Base-by-base conservation (phyloP, 2,888 invertebrate species). In the Drosophila pegasa region DNA sequence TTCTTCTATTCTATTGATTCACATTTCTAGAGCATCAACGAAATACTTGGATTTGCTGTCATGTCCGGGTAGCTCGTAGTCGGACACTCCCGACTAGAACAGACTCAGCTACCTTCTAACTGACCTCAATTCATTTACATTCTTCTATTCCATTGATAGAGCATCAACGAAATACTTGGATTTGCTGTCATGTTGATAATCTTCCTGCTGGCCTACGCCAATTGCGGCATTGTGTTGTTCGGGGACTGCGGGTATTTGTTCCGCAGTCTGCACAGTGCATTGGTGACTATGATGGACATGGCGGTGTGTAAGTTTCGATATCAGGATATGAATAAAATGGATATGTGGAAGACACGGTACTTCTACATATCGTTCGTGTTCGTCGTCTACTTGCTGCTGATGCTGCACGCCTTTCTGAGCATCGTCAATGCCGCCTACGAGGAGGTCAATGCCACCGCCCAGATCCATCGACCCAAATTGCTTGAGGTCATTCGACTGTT, bases 1-100 rank as follows among this genome's bases (percentile, higher is more conserved):
- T n/a, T n/a, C n/a, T n/a, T n/a, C n/a, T n/a, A n/a, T n/a, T n/a
- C n/a, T n/a, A n/a, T n/a, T n/a, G n/a, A n/a, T n/a, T n/a, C n/a
- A n/a, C n/a, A n/a, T n/a, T n/a, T n/a, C n/a, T 8, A 84, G 84
- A 68, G 73, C 31, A 38, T 47, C n/a, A 58, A 51, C 37, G 86
- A 82, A 35, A 27, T 78, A 9, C 0, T 54, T 22, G 82, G 82
- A 18, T 78, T 76, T 51, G 10, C 70, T 1, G 20, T 80, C 2
- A 50, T 84, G 58, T n/a, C 16, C 16, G 10, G 9, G 4, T 18
- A 18, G 9, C 16, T 18, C 18, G 8, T 38, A 38, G 18, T 18
- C 10, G 12, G 1, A 2, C 40, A 14, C 2, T 12, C 12, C 1
- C 12, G 10, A 20, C 20, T 12, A 12, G 10, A 10, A 35, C n/a